phyloP scores from a whole-genome alignment of 1,140 invertebrate genomes.

The Melitaea cinxia region DNA sequence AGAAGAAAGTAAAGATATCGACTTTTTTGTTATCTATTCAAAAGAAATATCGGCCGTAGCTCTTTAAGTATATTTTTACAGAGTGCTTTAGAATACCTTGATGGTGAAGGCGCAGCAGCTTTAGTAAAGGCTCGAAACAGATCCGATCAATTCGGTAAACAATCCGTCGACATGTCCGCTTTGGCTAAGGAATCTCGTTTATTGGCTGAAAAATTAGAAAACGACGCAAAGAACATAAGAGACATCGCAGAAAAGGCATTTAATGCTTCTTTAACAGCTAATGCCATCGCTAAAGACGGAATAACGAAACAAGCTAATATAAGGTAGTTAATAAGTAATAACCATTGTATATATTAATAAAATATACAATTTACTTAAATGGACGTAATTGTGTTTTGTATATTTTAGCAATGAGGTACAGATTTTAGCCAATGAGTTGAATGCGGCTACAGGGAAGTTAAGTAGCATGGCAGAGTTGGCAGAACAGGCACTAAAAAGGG shows the following conservation, averaged over 20 bases:
- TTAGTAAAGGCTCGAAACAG: constrained; percentile 90
- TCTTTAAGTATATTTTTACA: constrained; percentile 49
- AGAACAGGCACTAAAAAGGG: constrained; percentile 86
- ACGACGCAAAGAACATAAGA: constrained; percentile 90
- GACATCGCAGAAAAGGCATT: constrained; percentile 89
- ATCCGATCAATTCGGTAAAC: constrained; percentile 93
- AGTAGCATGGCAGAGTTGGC: constrained; percentile 86
- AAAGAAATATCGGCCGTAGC: too few relatives aligned
- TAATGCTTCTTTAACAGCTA: constrained; percentile 91
- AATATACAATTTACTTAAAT: background rate
- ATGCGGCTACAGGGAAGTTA: constrained; percentile 85
- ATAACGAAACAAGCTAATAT: constrained; percentile 91
- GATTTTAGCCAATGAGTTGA: constrained; percentile 82
- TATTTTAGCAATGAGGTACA: constrained; percentile 84
- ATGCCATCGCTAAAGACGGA: constrained; percentile 90
- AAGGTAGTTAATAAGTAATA: constrained; percentile 71
- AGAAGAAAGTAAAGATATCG: too few relatives aligned
- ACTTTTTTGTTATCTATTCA: too few relatives aligned
- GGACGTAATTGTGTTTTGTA: background rate
- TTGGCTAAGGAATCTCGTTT: constrained; percentile 93
- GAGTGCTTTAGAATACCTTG: constrained; percentile 88
- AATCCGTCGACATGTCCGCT: constrained; percentile 94
- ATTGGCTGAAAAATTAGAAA: constrained; percentile 88
- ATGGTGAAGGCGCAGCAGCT: constrained; percentile 90
- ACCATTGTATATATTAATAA: background rate